Conservation (phyloP, 2,888 invertebrate genomes). For the Epinotia demarniana region DNA sequence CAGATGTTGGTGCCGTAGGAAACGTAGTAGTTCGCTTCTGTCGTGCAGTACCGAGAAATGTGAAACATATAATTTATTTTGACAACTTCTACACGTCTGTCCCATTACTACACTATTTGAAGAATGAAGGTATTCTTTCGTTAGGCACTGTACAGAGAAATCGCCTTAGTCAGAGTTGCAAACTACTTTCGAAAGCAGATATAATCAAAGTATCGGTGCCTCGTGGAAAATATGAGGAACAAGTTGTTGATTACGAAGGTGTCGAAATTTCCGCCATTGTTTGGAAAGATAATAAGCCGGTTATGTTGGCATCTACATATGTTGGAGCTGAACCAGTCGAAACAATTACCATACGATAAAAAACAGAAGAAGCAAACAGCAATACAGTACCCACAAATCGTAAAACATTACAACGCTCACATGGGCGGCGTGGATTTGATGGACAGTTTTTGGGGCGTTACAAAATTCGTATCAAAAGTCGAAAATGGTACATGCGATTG, state of each 20-base stretch:
- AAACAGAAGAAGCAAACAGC: too few relatives aligned
- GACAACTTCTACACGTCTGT: slow-evolving; percentile 9
- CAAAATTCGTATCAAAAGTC: too few relatives aligned
- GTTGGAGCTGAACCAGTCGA: too few relatives aligned
- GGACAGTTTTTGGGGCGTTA: too few relatives aligned
- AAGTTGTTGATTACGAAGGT: slow-evolving; percentile 10
- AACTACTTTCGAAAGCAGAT: slow-evolving; percentile 2
- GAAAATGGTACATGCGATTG: neutral
- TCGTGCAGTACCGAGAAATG: neutral
- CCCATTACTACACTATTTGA: neutral
- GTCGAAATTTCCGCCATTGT: slow-evolving; percentile 8
- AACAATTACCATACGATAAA: too few relatives aligned
- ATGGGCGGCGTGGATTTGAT: too few relatives aligned
- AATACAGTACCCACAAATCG: too few relatives aligned
- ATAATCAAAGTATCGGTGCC: neutral
- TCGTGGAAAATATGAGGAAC: slow-evolving; percentile 1
- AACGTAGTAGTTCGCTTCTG: neutral
- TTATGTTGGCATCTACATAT: too few relatives aligned
- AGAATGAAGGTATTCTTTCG: neutral
- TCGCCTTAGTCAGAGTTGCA: slow-evolving; percentile 1
- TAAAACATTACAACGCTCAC: too few relatives aligned
- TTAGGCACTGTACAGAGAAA: slow-evolving; percentile 8
- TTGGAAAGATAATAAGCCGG: neutral
- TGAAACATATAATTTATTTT: slow-evolving; percentile 1
- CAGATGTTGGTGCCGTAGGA: slow-evolving; percentile 45